These are phyloP conservation scores for Cyanistes caeruleus DNA, from an alignment of 2,113 vertebrate genomes.

Conservation along the genomic window DNA sequence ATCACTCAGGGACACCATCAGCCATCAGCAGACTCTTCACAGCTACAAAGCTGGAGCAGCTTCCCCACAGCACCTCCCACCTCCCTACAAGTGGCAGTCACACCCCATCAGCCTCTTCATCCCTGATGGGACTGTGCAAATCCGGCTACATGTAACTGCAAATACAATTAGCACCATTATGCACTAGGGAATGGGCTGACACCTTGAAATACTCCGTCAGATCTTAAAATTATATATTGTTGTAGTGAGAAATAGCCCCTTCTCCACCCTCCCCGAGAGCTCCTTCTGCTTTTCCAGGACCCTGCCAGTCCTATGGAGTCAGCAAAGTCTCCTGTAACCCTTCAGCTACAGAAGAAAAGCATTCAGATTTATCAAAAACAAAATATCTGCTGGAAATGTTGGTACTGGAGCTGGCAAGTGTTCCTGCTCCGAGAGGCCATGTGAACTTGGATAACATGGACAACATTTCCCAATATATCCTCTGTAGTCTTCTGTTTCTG, in stretches of 20 bases:
- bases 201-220: background rate
- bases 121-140: background rate
- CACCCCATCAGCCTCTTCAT: background rate
- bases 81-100: background rate
- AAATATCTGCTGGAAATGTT: background rate
- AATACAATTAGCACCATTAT: background rate
- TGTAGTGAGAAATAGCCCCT: background rate
- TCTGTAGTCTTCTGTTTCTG: background rate
- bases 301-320: background rate
- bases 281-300: background rate
- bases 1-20: background rate
- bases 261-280: background rate
- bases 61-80: background rate
- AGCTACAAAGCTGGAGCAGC: background rate
- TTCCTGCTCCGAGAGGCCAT: background rate
- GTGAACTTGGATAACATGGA: background rate
- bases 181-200: background rate
- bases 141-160: background rate
- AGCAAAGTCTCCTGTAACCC: background rate
- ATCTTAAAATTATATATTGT: background rate
- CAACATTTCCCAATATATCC: background rate
- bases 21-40: background rate
- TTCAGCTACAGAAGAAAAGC: background rate
- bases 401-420: background rate
- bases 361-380: background rate